A percentile compares a stretch with the other conserved stretches of the same genome.
phyloP scores from a whole-genome alignment of 2,888 invertebrate species.

The Ctena decussata region DNA sequence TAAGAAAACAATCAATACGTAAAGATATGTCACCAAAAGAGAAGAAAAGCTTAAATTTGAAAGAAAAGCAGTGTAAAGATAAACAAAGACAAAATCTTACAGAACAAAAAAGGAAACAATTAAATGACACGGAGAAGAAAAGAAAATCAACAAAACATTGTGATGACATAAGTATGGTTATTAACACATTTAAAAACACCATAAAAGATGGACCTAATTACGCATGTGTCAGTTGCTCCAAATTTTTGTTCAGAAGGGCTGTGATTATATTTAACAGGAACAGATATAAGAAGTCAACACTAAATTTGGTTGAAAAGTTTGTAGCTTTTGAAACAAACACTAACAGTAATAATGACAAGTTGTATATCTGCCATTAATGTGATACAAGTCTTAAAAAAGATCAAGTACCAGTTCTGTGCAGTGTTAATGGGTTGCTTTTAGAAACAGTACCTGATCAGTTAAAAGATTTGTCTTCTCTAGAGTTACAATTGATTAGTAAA shows the following conservation, averaged over 20 bases:
- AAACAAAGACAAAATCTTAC: background rate
- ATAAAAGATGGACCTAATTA: background rate
- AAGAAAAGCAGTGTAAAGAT: background rate
- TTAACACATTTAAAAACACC: background rate
- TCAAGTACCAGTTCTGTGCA: background rate
- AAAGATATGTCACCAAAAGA: background rate
- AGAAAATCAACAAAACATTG: background rate
- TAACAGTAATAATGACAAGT: background rate
- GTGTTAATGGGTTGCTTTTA: constrained; percentile 21
- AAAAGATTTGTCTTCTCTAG: constrained; percentile 24
- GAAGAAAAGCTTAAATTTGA: background rate
- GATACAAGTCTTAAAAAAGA: constrained; percentile 23
- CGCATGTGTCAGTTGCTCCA: background rate
- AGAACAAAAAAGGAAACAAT: background rate
- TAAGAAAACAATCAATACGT: background rate
- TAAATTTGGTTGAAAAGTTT: background rate
- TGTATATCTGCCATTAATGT: constrained; percentile 29
- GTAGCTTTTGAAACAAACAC: background rate
- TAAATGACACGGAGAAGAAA: background rate
- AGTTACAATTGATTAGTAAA: constrained; percentile 29
- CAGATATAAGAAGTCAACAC: background rate
- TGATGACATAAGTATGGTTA: background rate
- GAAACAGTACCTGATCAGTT: constrained; percentile 19
- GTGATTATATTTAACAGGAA: background rate
- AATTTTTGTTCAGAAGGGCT: background rate